Percentiles rank a stretch among this genome's conserved stretches.
These are phyloP conservation scores for Cherax quadricarinatus DNA, from an alignment of 1,140 invertebrate genomes.

Conservation along the genomic window DNA sequence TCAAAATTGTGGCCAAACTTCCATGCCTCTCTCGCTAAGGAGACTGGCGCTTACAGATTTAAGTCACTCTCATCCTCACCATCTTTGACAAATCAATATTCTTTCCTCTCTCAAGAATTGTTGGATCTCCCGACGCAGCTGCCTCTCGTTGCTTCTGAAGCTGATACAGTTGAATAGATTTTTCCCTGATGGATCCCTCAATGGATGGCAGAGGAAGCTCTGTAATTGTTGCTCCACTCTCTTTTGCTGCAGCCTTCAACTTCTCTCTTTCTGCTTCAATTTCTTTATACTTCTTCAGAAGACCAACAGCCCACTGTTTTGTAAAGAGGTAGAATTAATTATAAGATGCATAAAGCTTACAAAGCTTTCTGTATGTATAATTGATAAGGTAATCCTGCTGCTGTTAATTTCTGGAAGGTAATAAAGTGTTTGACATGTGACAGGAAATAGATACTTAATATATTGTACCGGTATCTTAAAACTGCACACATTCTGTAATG, in stretches of 20 bases:
- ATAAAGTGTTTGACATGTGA: no score
- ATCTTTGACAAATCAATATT: slow-evolving; percentile 52
- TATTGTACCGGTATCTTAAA: no score
- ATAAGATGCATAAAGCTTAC: no score
- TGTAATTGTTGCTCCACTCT: slow-evolving; percentile 22
- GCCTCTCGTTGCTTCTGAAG: slow-evolving; percentile 52
- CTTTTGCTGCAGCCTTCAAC: slow-evolving; percentile 27
- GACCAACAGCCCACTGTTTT: slow-evolving; percentile 47
- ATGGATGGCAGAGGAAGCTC: slow-evolving; percentile 44
- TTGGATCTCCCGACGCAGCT: slow-evolving; percentile 20
- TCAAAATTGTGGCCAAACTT: background rate
- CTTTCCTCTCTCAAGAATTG: slow-evolving; percentile 27
- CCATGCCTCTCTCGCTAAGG: background rate
- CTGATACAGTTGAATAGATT: slow-evolving; percentile 57
- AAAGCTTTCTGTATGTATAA: no score
- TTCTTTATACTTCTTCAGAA: slow-evolving; percentile 53
- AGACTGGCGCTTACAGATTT: background rate
- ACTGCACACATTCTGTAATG: no score
- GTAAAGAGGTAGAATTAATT: background rate
- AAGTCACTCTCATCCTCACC: slow-evolving; percentile 63
- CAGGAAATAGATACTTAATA: no score
- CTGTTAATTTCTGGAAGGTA: background rate
- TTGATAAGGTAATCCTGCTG: no score
- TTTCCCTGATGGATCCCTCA: slow-evolving; percentile 56
- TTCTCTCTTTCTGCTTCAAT: slow-evolving; percentile 40